A percentile compares a stretch with the other conserved stretches of the same genome.
Conservation (phyloP, 2,888 invertebrate genomes). For the Lepidonotus clava region DNA sequence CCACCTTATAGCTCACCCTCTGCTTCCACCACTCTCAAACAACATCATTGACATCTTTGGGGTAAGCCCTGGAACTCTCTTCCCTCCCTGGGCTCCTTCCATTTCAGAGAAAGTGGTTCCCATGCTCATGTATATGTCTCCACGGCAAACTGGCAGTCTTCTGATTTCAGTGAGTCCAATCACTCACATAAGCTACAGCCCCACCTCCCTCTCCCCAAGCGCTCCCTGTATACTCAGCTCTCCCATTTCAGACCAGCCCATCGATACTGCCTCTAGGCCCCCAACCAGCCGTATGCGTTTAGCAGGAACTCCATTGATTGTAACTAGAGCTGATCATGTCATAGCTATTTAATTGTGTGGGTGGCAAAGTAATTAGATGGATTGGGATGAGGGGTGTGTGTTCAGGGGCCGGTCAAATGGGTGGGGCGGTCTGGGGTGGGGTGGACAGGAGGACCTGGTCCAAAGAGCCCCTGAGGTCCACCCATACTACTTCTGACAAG, state of each 20-base stretch:
- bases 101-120: neutral
- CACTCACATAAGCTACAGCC: neutral
- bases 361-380: constrained; percentile 17
- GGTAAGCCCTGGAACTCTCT: too few species aligned
- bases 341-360: neutral
- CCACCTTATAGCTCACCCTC: too few species aligned
- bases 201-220: neutral
- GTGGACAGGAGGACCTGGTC: neutral
- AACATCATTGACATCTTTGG: too few species aligned
- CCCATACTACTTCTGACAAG: too few species aligned
- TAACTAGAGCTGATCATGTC: neutral
- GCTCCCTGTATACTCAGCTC: neutral
- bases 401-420: neutral
- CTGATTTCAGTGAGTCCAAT: neutral
- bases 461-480: too few species aligned
- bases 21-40: too few species aligned
- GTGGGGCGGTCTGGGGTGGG: neutral
- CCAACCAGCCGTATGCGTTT: neutral
- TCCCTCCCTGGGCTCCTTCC: neutral
- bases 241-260: neutral
- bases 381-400: neutral
- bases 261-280: neutral
- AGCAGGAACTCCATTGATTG: neutral
- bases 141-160: neutral
- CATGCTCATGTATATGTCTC: neutral